Conservation (phyloP, 2,888 invertebrate species). For the Steinernema scapterisci region DNA sequence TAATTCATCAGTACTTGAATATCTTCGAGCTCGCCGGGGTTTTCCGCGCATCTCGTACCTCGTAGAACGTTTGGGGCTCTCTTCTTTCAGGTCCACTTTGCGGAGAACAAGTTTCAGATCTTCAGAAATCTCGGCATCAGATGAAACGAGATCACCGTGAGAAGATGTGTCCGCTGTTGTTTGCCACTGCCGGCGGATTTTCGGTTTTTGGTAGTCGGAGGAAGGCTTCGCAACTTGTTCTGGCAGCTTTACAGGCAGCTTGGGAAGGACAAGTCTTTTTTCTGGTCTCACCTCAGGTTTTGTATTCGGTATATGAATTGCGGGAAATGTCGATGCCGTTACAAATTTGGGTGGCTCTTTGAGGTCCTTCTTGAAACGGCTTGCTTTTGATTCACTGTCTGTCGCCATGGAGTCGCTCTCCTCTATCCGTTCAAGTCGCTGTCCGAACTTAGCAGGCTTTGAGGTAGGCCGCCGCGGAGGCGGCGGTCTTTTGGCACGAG, state of each 20-base stretch:
- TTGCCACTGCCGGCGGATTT: neutral
- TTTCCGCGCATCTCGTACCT: neutral
- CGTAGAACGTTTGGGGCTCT: neutral
- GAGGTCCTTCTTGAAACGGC: neutral
- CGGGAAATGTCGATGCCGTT: neutral
- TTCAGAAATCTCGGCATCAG: neutral
- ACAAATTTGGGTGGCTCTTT: neutral
- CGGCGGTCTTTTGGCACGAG: neutral
- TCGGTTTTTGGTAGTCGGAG: neutral
- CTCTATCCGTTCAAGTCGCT: constrained; percentile 4
- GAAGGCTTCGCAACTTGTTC: neutral
- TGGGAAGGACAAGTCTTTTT: neutral
- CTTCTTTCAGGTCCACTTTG: neutral
- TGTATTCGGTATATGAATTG: no score
- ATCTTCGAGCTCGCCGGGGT: neutral
- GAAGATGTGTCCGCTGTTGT: constrained; percentile 4
- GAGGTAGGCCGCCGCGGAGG: neutral
- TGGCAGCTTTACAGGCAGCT: neutral
- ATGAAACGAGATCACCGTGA: neutral
- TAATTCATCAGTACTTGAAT: neutral
- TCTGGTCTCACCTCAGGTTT: no score
- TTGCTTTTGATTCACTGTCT: neutral
- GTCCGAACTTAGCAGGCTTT: neutral
- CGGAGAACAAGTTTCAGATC: constrained; percentile 10
- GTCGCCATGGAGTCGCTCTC: constrained; percentile 4